Base-by-base conservation (phyloP, 2,888 invertebrate species). In the Cephus pygmeus region DNA sequence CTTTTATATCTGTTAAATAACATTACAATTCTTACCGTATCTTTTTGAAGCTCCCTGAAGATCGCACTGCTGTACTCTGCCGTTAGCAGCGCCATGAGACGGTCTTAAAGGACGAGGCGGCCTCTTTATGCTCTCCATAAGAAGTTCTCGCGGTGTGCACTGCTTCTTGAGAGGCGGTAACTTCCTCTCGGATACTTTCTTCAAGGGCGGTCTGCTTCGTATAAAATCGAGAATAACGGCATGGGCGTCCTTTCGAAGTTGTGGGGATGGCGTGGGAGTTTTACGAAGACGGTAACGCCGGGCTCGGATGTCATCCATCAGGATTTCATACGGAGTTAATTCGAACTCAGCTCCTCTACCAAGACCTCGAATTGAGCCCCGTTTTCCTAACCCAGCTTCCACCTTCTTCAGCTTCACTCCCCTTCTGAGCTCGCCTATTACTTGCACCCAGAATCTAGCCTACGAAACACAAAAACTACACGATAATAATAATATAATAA, bases 141-240 rank as follows among this genome's bases (percentile, higher is more conserved):
- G 93, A 86, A 95, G 94, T 91, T 98, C 98, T 81, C 97, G 94
- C 0, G 97, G 96, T 23, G 97, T 97, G 76, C 95, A 93, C 83
- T 94, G 95, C 83, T 94, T 94, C 79, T 94, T 94, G 56, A 95
- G 93, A 4, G 97, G 97, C 75, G 96, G 95, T 86, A 97, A 92
- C 90, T 97, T 95, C 79, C 98, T 94, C 88, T 98, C 97, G 75
- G 97, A 96, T 76, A 96, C 97, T 94, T 98, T 98, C 93, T 95
- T 96, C 77, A 98, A 94, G 82, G 98, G 98, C 79, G 98, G 98
- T 90, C 98, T 94, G 90, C 98, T 98, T 91, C 98, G 94, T 90
- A 99, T 99, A 93, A 98, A 99, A 91, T 99, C 98, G 90, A 99
- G 94, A 90, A 98, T 98, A 92, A 98, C 95, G 80, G 97, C 97